Percentiles rank a stretch among this genome's conserved stretches.
Conservation (phyloP, 2,888 invertebrate species). For the Melangyna quadrimaculata region DNA sequence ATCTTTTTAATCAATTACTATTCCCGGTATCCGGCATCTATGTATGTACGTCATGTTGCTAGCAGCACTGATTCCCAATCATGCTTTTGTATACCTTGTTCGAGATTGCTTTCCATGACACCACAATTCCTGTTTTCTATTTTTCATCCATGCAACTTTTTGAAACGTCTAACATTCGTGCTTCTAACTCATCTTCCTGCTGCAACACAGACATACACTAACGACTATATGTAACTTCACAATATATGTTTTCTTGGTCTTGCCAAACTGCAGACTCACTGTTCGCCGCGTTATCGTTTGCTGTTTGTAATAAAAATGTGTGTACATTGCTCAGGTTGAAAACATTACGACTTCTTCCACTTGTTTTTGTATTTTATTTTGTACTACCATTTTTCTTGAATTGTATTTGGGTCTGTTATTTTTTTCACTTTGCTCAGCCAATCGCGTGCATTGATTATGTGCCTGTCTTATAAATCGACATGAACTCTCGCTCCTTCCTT, state of each 20-base stretch:
- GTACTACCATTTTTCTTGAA: slow-evolving; percentile 34
- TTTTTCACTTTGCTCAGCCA: slow-evolving; percentile 53
- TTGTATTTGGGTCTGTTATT: background rate
- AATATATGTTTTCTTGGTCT: background rate
- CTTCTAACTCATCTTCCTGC: slow-evolving; percentile 33
- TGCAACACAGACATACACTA: background rate
- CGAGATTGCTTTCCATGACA: slow-evolving; percentile 63
- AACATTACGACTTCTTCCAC: slow-evolving; percentile 20
- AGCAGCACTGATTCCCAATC: slow-evolving; percentile 44
- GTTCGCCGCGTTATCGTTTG: slow-evolving; percentile 36
- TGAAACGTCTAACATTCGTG: slow-evolving; percentile 39
- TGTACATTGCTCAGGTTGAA: slow-evolving; percentile 37
- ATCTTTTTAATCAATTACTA: slow-evolving; percentile 46
- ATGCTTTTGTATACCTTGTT: slow-evolving; percentile 46
- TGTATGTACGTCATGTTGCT: slow-evolving; percentile 10
- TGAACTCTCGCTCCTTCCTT: slow-evolving; percentile 28
- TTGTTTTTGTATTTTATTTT: slow-evolving; percentile 19
- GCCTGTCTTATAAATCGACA: slow-evolving; percentile 58
- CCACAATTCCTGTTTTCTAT: slow-evolving; percentile 39
- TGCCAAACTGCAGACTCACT: slow-evolving; percentile 1
- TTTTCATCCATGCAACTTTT: slow-evolving; percentile 28
- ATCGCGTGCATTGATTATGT: slow-evolving; percentile 67
- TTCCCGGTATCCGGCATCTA: slow-evolving; percentile 6
- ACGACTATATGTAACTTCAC: background rate
- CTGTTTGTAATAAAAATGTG: slow-evolving; percentile 52